Percentiles rank a stretch among this genome's conserved stretches.
Evolutionary conservation across 2,113 vertebrate species (phyloP).

Genomic region (Pseudopipra pipra): DNA sequence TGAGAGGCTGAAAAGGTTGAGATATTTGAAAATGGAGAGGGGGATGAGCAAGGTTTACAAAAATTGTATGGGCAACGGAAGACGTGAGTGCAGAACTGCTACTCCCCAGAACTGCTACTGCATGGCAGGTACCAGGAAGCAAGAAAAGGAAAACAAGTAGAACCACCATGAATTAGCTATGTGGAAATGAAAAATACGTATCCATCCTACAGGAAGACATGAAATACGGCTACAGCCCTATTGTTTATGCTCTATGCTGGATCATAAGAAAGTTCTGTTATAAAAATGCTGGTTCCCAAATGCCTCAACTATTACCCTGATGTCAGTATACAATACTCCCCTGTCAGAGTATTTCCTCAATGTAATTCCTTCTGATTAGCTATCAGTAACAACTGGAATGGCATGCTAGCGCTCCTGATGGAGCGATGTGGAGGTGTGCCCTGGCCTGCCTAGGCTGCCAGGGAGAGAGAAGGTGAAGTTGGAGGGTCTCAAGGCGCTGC

Average conservation of each 20-base stretch:
- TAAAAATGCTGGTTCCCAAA: neutral
- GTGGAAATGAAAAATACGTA: neutral
- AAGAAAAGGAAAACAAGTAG: neutral
- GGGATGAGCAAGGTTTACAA: neutral
- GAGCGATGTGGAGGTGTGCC: neutral
- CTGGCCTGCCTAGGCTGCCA: neutral
- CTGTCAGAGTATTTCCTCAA: neutral
- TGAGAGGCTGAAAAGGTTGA: neutral
- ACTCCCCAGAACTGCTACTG: neutral
- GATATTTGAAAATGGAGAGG: neutral
- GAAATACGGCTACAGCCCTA: neutral
- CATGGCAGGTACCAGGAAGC: neutral
- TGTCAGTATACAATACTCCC: neutral
- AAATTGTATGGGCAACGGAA: accelerated
- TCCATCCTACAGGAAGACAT: neutral
- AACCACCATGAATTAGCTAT: neutral
- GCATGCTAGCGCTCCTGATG: neutral
- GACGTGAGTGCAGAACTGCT: neutral
- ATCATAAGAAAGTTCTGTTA: neutral
- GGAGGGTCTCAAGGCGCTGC: neutral
- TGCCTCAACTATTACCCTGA: no score
- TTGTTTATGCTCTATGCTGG: neutral
- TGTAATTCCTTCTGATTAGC: neutral
- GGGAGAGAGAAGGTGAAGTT: neutral
- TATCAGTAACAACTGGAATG: neutral